Conservation (phyloP, 2,888 invertebrate genomes). For the Caenorhabditis wallacei region DNA sequence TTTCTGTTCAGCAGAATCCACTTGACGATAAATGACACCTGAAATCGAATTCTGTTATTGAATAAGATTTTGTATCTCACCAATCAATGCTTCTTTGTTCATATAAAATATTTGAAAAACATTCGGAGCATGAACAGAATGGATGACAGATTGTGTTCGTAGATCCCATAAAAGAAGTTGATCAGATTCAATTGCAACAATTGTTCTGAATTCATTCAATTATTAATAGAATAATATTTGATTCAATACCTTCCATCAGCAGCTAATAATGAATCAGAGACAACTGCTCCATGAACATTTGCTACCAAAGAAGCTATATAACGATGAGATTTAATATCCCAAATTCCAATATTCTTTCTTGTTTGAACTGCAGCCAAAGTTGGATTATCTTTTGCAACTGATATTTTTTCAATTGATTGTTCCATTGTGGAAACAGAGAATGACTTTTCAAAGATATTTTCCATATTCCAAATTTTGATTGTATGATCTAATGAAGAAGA, state of each 20-base stretch:
- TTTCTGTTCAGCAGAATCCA: slow-evolving; percentile 80
- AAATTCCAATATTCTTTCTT: slow-evolving; percentile 94
- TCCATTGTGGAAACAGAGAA: slow-evolving; percentile 97
- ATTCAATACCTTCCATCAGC: slow-evolving; percentile 69
- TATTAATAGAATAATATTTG: not conserved
- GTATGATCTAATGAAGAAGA: slow-evolving; percentile 98
- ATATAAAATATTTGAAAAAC: slow-evolving; percentile 76
- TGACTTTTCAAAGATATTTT: slow-evolving; percentile 98
- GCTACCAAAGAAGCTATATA: slow-evolving; percentile 79
- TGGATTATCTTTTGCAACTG: slow-evolving; percentile 87
- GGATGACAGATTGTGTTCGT: slow-evolving; percentile 77
- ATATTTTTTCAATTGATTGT: slow-evolving; percentile 93
- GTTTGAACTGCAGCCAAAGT: slow-evolving; percentile 93
- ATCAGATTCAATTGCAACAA: slow-evolving; percentile 72
- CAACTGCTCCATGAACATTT: slow-evolving; percentile 79
- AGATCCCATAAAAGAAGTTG: slow-evolving; percentile 79
- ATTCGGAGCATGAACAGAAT: slow-evolving; percentile 72
- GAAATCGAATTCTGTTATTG: not conserved
- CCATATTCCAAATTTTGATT: slow-evolving; percentile 97
- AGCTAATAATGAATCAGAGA: slow-evolving; percentile 76
- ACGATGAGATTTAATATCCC: slow-evolving; percentile 84
- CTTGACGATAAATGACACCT: slow-evolving; percentile 75
- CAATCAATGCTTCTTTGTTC: slow-evolving; percentile 74
- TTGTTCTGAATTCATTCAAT: slow-evolving; percentile 38
- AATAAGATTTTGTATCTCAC: slow-evolving; percentile 19